Evolutionary conservation across 2,888 invertebrate genomes (phyloP), one percentile per base, ranked within the genome.

Genomic region (Camponotus fellah): DNA sequence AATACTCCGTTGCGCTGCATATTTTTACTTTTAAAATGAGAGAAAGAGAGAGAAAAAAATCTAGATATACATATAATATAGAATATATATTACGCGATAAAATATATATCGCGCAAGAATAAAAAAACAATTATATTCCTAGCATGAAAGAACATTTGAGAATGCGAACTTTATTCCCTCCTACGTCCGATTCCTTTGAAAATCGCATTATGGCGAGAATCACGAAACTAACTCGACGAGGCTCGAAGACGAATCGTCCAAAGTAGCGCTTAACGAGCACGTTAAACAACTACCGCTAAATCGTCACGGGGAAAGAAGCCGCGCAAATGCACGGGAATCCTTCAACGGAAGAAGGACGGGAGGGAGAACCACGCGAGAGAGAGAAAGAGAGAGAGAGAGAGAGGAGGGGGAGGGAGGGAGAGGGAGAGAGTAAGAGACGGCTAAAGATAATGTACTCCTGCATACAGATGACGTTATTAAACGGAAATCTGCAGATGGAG

Each of bases 381-480:
- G 21, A 21, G 65, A 4, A 2, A 26, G 37, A 4, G 66, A 26
- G 43, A 10, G 12, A 12, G 43, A 4, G 12, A 10, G 64, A 26
- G 56, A 56, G 79, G n/a, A n/a, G n/a, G n/a, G n/a, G n/a, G n/a
- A n/a, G n/a, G n/a, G n/a, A n/a, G n/a, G n/a, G 43, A 10, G 10
- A 10, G 43, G 14, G 12, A 10, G 64, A 26, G 56, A 56, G 79
- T 85, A 85, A 85, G 62, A 85, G 76, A 71, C 60, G 32, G 17
- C 64, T 71, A 49, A 87, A 87, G 87, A 89, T 89, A 89, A 86
- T 89, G 76, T 85, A 85, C 86, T 79, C 83, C 40, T 85, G 89
- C 89, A 89, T 89, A 89, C 86, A 89, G 86, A 89, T 85, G 85
- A 83, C 84, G 89, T 85, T 87, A 89, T 89, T 89, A 89, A 87